phyloP scores from a whole-genome alignment of 1,140 invertebrate genomes.

The Druon quercuslanigerum region DNA sequence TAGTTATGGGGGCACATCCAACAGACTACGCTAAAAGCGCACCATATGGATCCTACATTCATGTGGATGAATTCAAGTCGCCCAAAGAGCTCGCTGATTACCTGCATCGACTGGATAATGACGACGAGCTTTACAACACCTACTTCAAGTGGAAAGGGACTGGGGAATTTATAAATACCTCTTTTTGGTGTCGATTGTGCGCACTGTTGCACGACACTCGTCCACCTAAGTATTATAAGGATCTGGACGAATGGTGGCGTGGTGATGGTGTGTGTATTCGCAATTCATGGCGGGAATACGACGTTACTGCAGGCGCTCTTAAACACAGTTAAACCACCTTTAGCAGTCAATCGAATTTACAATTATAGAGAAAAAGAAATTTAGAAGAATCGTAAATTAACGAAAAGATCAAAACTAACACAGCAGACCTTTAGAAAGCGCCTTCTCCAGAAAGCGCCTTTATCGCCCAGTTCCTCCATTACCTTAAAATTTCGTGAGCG shows the following conservation, averaged over 20 bases:
- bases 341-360: not conserved
- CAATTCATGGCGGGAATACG: slow-evolving; percentile 81
- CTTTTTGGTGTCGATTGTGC: slow-evolving; percentile 96
- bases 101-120: slow-evolving; percentile 87
- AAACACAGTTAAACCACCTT: not conserved
- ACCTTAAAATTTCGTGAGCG: no score
- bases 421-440: no score
- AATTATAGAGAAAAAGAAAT: not conserved
- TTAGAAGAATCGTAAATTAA: not conserved
- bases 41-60: slow-evolving; percentile 92
- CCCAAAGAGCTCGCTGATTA: slow-evolving; percentile 90
- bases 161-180: slow-evolving; percentile 95
- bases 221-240: slow-evolving; percentile 82
- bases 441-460: no score
- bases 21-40: slow-evolving; percentile 92
- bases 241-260: slow-evolving; percentile 92
- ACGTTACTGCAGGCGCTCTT: slow-evolving; percentile 41
- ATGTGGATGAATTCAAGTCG: slow-evolving; percentile 94
- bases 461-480: no score
- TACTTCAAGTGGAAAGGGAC: slow-evolving; percentile 95
- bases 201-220: slow-evolving; percentile 89
- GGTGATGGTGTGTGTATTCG: slow-evolving; percentile 83
- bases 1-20: slow-evolving; percentile 95
- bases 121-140: slow-evolving; percentile 94
- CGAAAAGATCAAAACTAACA: no score